Percentiles rank a stretch among this genome's conserved stretches.
Conservation (phyloP, 1,140 invertebrate genomes). For the Orchestia grillus region DNA sequence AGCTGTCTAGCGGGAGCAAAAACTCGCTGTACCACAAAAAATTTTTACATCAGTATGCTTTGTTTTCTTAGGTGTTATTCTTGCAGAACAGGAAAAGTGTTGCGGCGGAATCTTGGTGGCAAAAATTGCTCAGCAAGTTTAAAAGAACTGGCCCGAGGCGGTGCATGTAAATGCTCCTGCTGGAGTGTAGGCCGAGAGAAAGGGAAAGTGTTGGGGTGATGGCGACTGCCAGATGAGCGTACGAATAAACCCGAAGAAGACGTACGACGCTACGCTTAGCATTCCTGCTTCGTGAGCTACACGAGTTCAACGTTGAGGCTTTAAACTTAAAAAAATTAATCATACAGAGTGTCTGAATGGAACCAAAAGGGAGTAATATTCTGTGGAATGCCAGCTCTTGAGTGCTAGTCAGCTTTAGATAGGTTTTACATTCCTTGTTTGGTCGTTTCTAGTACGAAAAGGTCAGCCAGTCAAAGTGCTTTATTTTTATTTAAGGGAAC, state of each 20-base stretch:
- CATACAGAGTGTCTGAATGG: neutral
- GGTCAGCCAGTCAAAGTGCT: neutral
- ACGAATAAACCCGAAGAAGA: neutral
- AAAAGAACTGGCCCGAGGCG: neutral
- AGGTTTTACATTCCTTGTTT: neutral
- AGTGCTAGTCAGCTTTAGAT: neutral
- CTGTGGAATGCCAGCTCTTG: neutral
- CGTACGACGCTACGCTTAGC: neutral
- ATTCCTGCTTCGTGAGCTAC: neutral
- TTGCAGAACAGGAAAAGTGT: neutral
- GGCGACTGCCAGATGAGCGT: neutral
- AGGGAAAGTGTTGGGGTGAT: neutral
- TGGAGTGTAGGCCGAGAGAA: neutral
- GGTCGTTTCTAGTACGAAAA: neutral
- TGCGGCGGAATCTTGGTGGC: neutral
- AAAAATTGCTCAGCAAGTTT: neutral
- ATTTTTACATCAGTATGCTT: neutral
- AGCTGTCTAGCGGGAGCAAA: neutral
- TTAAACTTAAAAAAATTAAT: neutral
- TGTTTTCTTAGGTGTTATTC: conserved; percentile 1
- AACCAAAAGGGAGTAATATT: neutral
- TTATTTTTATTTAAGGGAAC: neutral
- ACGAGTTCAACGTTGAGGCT: neutral
- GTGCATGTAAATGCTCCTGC: neutral
- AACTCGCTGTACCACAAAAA: neutral